Evolutionary conservation across 2,113 vertebrate genomes (phyloP), one percentile per base, ranked within the genome.

Genomic region (Nerophis lumbriciformis): DNA sequence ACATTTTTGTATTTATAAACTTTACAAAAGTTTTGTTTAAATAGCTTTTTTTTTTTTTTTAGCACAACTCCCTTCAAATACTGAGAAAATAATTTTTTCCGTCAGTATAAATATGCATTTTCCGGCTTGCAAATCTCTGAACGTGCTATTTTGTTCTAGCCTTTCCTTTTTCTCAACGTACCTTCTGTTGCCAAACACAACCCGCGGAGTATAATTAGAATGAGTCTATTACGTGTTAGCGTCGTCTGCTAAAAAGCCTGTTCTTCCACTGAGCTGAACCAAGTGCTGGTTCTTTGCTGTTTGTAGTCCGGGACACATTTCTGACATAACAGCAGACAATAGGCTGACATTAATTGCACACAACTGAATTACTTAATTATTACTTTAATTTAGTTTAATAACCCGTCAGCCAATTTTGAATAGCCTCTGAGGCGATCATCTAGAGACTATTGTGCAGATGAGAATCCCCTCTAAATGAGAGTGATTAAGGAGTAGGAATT

Each of bases 321-420:
- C 59, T 48, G 65, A n/a, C 65, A 81, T 79, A 82, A 78, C 39
- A 45, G 77, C 55, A 78, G 73, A 79, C 81, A 86, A 82, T 77
- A 77, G 80, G 82, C 63, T 59, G 69, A 71, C 57, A 57, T 81
- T 75, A 80, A 86, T 77, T 61, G 79, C 69, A 86, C 65, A 75
- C 9, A 52, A 35, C 61, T 67, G 42, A 42, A 61, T 63, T 15
- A 63, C 38, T 28, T 58, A 54, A 66, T 59, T 42, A 78, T 77
- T 75, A 4, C 64, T 66, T 45, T 59, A 14, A 53, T 38, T 48
- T 9, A 19, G 36, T 63, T 76, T 68, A 44, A 48, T 44, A 74
- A 42, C 2, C 38, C 61, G 15, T 49, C 14, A 44, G 1, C 3
- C n/a, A 28, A 37, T 69, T 38, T 59, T 60, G 16, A 55, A 37